Evolutionary conservation across 1,140 invertebrate species (phyloP), one percentile per base, ranked within the genome.

Genomic region (Euglossa dilemma): DNA sequence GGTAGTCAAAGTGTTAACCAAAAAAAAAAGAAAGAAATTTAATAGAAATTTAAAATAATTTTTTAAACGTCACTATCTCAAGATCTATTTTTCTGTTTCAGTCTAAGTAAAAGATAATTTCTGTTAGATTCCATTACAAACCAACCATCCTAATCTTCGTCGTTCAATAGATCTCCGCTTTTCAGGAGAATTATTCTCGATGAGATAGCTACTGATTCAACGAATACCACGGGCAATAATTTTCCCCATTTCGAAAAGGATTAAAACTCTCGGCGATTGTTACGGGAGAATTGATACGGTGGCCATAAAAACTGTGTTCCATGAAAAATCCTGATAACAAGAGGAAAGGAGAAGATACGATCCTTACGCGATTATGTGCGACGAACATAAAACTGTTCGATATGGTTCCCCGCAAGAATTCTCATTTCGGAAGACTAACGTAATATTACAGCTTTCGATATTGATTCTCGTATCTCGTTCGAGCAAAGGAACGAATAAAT

Each of bases 361-460:
- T 16, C 28, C 43, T 61, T 64, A 50, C 16, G 25, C 47, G 57
- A 28, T 36, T 64, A 50, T 64, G n/a, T 64, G 18, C 25, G n/a
- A 61, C 43, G 18, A 61, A 47, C 28, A 23, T 66, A 78, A 67
- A 69, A 57, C 18, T 43, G 18, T 14, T n/a, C 47, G 36, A 50
- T 78, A 56, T 47, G 20, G 45, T 69, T 28, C 56, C 23, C 56
- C 23, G 23, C 54, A 78, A 56, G 64, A 70, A 79, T 57, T 57
- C n/a, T 47, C 18, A 71, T 50, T 28, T 25, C 43, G 23, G 36
- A 57, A 50, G 18, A 50, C 6, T 36, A 70, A 50, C 16, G 43
- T 18, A 59, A 69, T 47, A 52, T 61, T 61, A 56, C 12, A 70
- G 50, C 28, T 67, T 64, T 79, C 70, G 85, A 78, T 84, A 84